Evolutionary conservation across 2,113 vertebrate genomes (phyloP).

Genomic region (Haliaeetus leucogaster): DNA sequence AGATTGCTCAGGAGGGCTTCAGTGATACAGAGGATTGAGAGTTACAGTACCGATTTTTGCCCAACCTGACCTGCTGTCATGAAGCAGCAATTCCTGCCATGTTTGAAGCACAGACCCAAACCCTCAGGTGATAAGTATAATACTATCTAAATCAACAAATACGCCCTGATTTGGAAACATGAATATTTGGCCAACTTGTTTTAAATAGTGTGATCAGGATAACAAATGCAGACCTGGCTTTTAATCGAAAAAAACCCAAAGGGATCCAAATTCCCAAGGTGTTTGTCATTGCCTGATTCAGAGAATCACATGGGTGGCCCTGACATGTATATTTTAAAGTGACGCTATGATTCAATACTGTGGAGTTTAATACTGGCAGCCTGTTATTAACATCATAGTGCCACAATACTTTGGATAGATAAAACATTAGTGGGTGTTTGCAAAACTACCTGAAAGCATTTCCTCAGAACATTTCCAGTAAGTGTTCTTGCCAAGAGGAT

Average conservation of each 20-base stretch:
- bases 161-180: not conserved
- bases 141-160: not conserved
- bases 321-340: not conserved
- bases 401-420: not conserved
- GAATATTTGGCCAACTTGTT: not conserved
- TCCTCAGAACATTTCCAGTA: not conserved
- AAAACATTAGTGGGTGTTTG: constrained; percentile 4
- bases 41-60: accelerated
- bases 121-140: not conserved
- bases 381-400: constrained; percentile 43
- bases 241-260: not conserved
- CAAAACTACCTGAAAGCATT: not conserved
- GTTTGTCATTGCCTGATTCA: not conserved
- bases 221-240: not conserved
- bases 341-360: constrained; percentile 41
- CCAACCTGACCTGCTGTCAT: not conserved
- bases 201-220: not conserved
- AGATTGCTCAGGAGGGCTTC: not conserved
- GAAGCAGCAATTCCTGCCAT: not conserved
- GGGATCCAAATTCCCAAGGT: not conserved
- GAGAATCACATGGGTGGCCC: not conserved
- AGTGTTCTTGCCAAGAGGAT: not conserved
- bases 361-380: not conserved
- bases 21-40: not conserved
- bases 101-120: not conserved